A percentile compares a stretch with the other conserved stretches of the same genome.
These are phyloP conservation scores for Etheostoma nigrum DNA, from an alignment of 2,797 vertebrate species.

Conservation along the genomic window DNA sequence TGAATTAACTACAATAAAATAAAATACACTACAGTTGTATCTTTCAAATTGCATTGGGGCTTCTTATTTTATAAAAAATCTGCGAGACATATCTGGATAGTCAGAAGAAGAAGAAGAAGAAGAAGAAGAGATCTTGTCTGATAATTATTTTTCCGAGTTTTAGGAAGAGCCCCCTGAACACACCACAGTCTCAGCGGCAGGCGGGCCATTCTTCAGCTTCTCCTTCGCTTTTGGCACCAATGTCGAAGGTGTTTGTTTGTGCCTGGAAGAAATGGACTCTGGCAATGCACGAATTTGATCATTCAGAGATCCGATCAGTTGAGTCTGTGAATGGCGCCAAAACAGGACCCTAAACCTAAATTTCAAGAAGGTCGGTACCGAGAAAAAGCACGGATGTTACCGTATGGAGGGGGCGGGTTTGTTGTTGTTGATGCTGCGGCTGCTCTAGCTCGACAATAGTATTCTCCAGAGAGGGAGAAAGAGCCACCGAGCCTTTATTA, in stretches of 20 bases:
- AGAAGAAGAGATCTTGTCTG: neutral
- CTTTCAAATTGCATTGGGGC: neutral
- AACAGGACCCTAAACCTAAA: slow-evolving; percentile 99
- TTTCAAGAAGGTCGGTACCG: slow-evolving; percentile 93
- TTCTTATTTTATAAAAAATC: neutral
- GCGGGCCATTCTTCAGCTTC: slow-evolving; percentile 58
- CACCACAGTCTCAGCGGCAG: slow-evolving; percentile 34
- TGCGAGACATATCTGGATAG: no score
- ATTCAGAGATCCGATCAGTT: slow-evolving; percentile 85
- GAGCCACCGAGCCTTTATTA: neutral
- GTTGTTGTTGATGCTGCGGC: slow-evolving; percentile 51
- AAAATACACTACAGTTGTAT: no score
- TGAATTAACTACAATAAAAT: neutral
- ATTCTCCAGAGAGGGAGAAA: slow-evolving; percentile 4
- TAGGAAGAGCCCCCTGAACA: slow-evolving; percentile 7
- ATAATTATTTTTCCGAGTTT: neutral
- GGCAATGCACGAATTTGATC: slow-evolving; percentile 88
- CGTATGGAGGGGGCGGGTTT: slow-evolving; percentile 69
- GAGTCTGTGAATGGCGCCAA: slow-evolving; percentile 98
- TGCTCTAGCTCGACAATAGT: slow-evolving; percentile 32
- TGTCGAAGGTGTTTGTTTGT: slow-evolving; percentile 76
- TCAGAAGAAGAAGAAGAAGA: no score
- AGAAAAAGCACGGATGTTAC: neutral
- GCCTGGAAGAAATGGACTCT: slow-evolving; percentile 84
- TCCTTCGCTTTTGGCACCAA: slow-evolving; percentile 57